Evolutionary conservation across 2,113 vertebrate genomes (phyloP).

Genomic region (Oceanites oceanicus): DNA sequence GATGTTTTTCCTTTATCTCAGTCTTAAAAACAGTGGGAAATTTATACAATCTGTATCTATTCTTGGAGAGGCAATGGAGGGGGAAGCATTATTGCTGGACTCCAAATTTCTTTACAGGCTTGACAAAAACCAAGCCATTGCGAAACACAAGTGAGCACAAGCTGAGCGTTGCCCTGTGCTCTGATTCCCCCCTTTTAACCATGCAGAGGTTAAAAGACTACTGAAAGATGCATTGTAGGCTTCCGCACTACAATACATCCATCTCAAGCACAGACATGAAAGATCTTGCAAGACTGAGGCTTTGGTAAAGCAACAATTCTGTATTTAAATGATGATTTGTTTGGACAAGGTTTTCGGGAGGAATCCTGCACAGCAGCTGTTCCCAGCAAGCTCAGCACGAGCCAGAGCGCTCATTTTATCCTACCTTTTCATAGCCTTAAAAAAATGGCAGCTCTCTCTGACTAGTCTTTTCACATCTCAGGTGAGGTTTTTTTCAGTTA

Average conservation of each 20-base stretch:
- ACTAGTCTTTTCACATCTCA: neutral
- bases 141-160: neutral
- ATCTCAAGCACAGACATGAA: neutral
- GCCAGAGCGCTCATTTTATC: neutral
- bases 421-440: neutral
- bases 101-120: neutral
- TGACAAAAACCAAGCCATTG: neutral
- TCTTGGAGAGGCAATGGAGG: neutral
- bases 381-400: neutral
- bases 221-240: neutral
- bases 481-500: neutral
- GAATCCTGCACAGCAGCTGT: neutral
- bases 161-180: neutral
- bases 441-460: neutral
- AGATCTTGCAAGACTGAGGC: neutral
- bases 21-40: neutral
- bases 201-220: neutral
- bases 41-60: neutral
- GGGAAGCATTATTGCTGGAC: neutral
- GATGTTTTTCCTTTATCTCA: neutral
- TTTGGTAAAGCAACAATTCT: neutral
- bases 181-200: neutral
- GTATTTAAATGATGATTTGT: conserved; percentile 32
- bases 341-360: conserved; percentile 32
- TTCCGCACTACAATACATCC: neutral